Evolutionary conservation across 2,888 invertebrate species (phyloP).

Genomic region (Stegana nigrithorax): DNA sequence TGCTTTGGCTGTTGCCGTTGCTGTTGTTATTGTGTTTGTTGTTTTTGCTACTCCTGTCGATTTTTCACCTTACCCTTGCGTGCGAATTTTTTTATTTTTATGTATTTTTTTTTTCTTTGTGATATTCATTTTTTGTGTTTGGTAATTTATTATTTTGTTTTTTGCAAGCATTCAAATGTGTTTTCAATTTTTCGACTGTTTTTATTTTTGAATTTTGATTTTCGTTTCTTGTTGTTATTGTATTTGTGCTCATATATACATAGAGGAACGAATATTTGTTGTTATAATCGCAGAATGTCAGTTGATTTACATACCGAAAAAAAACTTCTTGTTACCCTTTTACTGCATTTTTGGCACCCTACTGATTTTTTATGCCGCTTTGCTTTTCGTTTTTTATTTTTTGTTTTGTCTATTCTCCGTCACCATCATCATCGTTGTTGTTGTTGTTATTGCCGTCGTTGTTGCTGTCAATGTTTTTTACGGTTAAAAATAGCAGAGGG

Average conservation of each 20-base stretch:
- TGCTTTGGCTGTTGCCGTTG: background rate
- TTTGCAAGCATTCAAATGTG: conserved; percentile 62
- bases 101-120: conserved; percentile 28
- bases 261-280: too few relatives aligned
- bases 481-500: conserved; percentile 1
- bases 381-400: too few relatives aligned
- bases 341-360: conserved; percentile 33
- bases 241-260: too few relatives aligned
- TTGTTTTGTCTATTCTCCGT: background rate
- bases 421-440: conserved; percentile 25
- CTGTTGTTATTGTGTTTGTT: conserved; percentile 14
- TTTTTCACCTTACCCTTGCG: conserved; percentile 13
- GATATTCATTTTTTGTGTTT: conserved; percentile 52
- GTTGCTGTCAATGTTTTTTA: background rate
- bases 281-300: conserved; percentile 63
- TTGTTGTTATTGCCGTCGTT: conserved; percentile 32
- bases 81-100: conserved; percentile 26
- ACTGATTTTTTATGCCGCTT: too few relatives aligned
- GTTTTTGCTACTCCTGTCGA: conserved; percentile 27
- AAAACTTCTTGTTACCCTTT: conserved; percentile 51
- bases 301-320: conserved; percentile 70
- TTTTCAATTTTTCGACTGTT: conserved; percentile 48
- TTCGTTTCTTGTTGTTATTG: background rate
- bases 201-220: conserved; percentile 24
- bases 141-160: conserved; percentile 68